Conservation (phyloP, 2,888 invertebrate genomes). For the Sarcophaga subvicina region DNA sequence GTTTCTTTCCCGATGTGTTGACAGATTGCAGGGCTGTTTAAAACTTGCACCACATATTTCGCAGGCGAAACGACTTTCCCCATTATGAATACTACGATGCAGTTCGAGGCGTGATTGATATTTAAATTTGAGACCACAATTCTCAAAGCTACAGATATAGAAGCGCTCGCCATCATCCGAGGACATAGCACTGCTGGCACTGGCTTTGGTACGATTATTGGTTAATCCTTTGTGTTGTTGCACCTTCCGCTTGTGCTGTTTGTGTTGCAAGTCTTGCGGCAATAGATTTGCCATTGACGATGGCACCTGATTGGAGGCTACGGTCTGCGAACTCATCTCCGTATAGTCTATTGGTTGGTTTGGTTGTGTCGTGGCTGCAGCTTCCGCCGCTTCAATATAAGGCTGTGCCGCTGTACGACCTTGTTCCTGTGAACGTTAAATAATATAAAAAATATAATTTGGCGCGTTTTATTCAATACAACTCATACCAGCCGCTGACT, state of each 20-base stretch:
- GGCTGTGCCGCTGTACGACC: slow-evolving; percentile 75
- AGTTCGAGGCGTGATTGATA: slow-evolving; percentile 79
- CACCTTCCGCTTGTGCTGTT: slow-evolving; percentile 70
- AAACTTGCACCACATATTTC: slow-evolving; percentile 78
- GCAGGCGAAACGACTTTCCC: slow-evolving; percentile 78
- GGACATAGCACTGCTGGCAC: slow-evolving; percentile 78
- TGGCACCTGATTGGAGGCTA: slow-evolving; percentile 66
- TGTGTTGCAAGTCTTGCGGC: slow-evolving; percentile 62
- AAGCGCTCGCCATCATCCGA: slow-evolving; percentile 79
- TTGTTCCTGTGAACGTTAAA: slow-evolving; percentile 72
- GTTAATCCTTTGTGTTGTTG: slow-evolving; percentile 74
- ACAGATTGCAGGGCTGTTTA: slow-evolving; percentile 78
- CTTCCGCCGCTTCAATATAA: slow-evolving; percentile 75
- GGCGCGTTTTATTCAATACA: slow-evolving; percentile 51
- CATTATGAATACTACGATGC: slow-evolving; percentile 79
- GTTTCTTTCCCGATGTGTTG: slow-evolving; percentile 80
- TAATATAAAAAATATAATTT: slow-evolving; percentile 40
- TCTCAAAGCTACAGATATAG: slow-evolving; percentile 78
- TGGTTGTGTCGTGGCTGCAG: slow-evolving; percentile 72
- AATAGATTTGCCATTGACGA: slow-evolving; percentile 68
- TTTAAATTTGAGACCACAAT: slow-evolving; percentile 78
- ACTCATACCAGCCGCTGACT: slow-evolving; percentile 41
- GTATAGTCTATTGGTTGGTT: slow-evolving; percentile 74
- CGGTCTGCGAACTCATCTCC: slow-evolving; percentile 74
- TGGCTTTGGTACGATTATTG: slow-evolving; percentile 77